Evolutionary conservation across 2,113 vertebrate species (phyloP), one percentile per base, ranked within the genome.

Genomic region (Myodes glareolus): DNA sequence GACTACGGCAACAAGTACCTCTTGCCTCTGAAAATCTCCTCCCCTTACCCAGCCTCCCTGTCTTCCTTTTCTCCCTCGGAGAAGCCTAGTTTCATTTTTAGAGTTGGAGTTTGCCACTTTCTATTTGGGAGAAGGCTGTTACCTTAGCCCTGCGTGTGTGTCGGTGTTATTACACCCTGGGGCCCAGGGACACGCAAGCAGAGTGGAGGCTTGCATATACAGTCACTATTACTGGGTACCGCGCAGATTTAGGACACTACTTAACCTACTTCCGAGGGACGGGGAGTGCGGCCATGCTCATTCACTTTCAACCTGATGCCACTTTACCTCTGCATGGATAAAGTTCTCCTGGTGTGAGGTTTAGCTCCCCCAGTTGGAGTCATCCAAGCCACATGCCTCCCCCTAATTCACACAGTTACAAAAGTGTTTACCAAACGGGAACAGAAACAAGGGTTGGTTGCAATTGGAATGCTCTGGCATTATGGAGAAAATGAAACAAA

Each of bases 1-100:
- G 99, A 99, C 98, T 99, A 99, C 14, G 99, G 99, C 80, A 99
- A 99, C 98, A 99, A 99, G 99, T 99, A 85, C 29, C 73, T 75
- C 42, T 80, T 39, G 21, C 31, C 61, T 97, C 70, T 23, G 52
- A 23, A 78, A 80, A 81, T 13, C 67, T 5, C 9, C 45, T 91
- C 36, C n/a, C 63, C 73, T 31, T 1, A 33, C 21, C 21, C 8
- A 0, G 0, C 17, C 5, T 1, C 7, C 2, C 3, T 3, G 47
- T 7, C 52, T 50, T 29, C 29, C 23, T 63, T 21, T 39, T 21
- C 52, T 55, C 73, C 17, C 58, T 33, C 21, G 1, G 1, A 84
- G 91, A 94, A 92, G 27, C 78, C 42, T 42, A 55, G 47, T 86
- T 97, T 95, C 80, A 78, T 82, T 94, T 96, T 88, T n/a, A 92